Base-by-base conservation (phyloP, 2,888 invertebrate genomes). In the Netelia virgata region DNA sequence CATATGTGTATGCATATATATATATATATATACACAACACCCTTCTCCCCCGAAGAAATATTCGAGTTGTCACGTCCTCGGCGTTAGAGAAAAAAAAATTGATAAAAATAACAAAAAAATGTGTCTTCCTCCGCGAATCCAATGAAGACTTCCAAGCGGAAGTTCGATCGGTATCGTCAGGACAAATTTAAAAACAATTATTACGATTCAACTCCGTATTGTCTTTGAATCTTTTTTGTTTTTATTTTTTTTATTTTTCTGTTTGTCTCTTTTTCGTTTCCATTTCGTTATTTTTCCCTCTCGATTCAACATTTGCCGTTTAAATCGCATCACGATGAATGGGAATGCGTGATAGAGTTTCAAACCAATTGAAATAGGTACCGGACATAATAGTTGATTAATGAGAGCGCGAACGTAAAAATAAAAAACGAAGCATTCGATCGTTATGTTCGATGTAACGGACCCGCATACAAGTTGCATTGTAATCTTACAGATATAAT, bases 381-480 rank as follows among this genome's bases (percentile, higher is more conserved):
- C 81, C 81, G 87, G 85, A 90, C 88, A 88, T 88, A 88, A 89
- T 90, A 87, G 90, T 87, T 87, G 87, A 90, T 79, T 86, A 83
- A 41, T 36, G 16, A 36, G 23, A 36, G 47, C 55, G 36, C 47
- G 85, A 64, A 57, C 1, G 66, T 70, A 59, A 86, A 18, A 66
- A 47, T 3, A 23, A 81, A 75, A 53, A 63, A 80, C 64, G 76
- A 84, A 89, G 88, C 87, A 89, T 90, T 87, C 87, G 90, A 89
- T 90, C 89, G 90, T 90, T 90, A 84, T 86, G 88, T 88, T 90
- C 85, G 87, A 88, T 89, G 88, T 90, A 90, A 90, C 84, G 83
- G 61, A 87, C 81, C 86, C 87, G 74, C 85, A 83, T 88, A 87
- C 81, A 85, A n/a, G n/a, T 78, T 89, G 87, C 86, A 88, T 88